Evolutionary conservation across 2,888 invertebrate genomes (phyloP).

Genomic region (Priocnemis perturbator): DNA sequence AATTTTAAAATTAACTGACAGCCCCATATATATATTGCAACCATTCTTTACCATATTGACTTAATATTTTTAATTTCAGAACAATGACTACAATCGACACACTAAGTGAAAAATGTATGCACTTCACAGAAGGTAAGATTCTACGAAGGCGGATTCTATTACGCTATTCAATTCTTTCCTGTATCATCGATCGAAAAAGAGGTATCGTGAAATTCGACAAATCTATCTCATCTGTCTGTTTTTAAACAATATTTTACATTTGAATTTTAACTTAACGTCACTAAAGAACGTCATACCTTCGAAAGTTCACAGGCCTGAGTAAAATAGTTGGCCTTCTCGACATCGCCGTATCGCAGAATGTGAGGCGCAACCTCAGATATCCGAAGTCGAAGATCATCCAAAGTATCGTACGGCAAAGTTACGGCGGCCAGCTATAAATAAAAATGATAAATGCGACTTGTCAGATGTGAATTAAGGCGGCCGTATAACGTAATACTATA

Average conservation of each 20-base stretch:
- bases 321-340: slow-evolving; percentile 90
- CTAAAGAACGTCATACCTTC: slow-evolving; percentile 73
- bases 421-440: slow-evolving; percentile 78
- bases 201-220: too few relatives aligned
- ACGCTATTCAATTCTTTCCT: too few relatives aligned
- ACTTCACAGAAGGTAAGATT: too few relatives aligned
- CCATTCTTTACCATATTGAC: neutral
- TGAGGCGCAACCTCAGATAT: slow-evolving; percentile 93
- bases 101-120: neutral
- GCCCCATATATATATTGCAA: slow-evolving; percentile 27
- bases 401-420: slow-evolving; percentile 89
- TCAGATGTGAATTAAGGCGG: neutral
- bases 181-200: too few relatives aligned
- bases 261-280: neutral
- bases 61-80: slow-evolving; percentile 1
- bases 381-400: slow-evolving; percentile 88
- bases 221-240: neutral
- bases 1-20: slow-evolving; percentile 18
- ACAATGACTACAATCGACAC: neutral
- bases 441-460: slow-evolving; percentile 10
- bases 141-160: too few relatives aligned
- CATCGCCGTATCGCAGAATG: slow-evolving; percentile 88
- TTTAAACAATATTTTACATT: neutral
- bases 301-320: slow-evolving; percentile 87
- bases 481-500: neutral